Conservation (phyloP, 2,113 vertebrate genomes). For the Elgaria multicarinata region DNA sequence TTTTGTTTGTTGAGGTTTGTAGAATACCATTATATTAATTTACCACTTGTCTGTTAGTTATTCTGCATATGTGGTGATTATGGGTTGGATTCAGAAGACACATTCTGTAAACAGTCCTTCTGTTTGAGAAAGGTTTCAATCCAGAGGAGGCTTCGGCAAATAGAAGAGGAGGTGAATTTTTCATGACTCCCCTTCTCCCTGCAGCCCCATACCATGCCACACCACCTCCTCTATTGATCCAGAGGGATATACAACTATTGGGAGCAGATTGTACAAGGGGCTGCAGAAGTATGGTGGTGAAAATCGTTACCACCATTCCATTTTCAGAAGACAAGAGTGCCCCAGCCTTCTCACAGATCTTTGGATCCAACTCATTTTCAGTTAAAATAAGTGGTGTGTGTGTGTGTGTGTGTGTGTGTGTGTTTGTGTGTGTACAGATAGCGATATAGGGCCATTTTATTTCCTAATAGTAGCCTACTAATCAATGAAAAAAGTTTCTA, state of each 20-base stretch:
- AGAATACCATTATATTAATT: slow-evolving; percentile 43
- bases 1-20: slow-evolving; percentile 18
- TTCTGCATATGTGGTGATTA: slow-evolving; percentile 57
- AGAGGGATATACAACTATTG: too few relatives aligned
- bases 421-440: slow-evolving; percentile 43
- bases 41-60: slow-evolving; percentile 69
- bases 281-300: too few relatives aligned
- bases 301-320: too few relatives aligned
- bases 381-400: slow-evolving; percentile 70
- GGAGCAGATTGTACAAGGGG: too few relatives aligned
- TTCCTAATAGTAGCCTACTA: slow-evolving; percentile 50
- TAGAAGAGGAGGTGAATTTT: background rate
- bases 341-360: too few relatives aligned
- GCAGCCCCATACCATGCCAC: background rate
- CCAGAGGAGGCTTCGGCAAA: background rate
- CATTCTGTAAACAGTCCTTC: background rate
- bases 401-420: slow-evolving; percentile 47
- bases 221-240: too few relatives aligned
- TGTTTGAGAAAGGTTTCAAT: background rate
- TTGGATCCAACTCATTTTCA: slow-evolving; percentile 52
- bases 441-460: slow-evolving; percentile 63
- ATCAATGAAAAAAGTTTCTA: slow-evolving; percentile 48
- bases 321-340: too few relatives aligned
- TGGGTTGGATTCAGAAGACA: background rate
- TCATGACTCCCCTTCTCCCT: background rate